These are phyloP conservation scores for Agriopis aurantiaria DNA, from an alignment of 2,888 invertebrate genomes.

Conservation along the genomic window DNA sequence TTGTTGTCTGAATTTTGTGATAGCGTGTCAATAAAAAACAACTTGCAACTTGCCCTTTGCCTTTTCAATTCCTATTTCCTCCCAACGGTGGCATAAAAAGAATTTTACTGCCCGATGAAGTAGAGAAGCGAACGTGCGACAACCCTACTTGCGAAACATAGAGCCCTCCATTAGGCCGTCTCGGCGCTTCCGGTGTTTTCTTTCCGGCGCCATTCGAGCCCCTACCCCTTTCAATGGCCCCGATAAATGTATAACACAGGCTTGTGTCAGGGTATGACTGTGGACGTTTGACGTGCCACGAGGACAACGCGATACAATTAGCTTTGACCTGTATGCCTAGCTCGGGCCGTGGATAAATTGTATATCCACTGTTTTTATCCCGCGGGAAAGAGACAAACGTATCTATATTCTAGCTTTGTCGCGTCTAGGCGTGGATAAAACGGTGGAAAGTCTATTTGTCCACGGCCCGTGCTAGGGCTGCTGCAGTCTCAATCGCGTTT, in stretches of 20 bases:
- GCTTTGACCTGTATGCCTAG: too few species aligned
- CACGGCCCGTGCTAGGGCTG: too few species aligned
- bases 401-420: too few species aligned
- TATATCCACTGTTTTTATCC: too few species aligned
- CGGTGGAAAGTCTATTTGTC: too few species aligned
- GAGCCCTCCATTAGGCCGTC: constrained; percentile 57
- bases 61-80: constrained; percentile 23
- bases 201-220: constrained; percentile 54
- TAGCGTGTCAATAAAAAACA: constrained; percentile 16
- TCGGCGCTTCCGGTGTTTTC: constrained; percentile 63
- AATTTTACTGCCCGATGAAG: constrained; percentile 20
- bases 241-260: constrained; percentile 22
- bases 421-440: too few species aligned
- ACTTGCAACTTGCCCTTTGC: constrained; percentile 18
- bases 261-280: constrained; percentile 4
- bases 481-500: too few species aligned
- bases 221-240: constrained; percentile 35
- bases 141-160: constrained; percentile 46
- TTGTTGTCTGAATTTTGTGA: constrained; percentile 1
- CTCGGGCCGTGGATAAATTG: too few species aligned
- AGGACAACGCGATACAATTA: too few species aligned
- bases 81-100: constrained; percentile 16
- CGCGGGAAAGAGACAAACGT: too few species aligned
- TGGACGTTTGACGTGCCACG: neutral
- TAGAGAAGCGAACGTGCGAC: constrained; percentile 15